Evolutionary conservation across 2,888 invertebrate genomes (phyloP).

Genomic region (Camptogramma bilineatum): DNA sequence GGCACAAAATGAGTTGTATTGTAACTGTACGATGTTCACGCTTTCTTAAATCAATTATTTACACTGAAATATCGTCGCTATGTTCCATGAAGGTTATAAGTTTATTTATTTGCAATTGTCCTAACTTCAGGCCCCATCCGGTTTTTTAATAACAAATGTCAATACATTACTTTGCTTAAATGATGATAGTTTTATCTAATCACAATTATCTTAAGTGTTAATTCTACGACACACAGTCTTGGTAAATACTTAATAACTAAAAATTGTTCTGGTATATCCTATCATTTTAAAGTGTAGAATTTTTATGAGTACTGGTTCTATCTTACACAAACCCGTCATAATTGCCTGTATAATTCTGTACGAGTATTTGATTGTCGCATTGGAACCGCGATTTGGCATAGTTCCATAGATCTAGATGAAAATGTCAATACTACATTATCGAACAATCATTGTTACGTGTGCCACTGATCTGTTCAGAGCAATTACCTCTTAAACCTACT

Average conservation of each 20-base stretch:
- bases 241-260: background rate
- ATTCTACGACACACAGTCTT: background rate
- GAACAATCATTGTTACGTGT: constrained; percentile 58
- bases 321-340: constrained; percentile 58
- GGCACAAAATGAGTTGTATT: constrained; percentile 13
- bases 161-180: background rate
- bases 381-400: constrained; percentile 65
- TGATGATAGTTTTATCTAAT: background rate
- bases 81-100: background rate
- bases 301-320: constrained; percentile 57
- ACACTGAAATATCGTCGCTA: background rate
- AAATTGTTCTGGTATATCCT: constrained; percentile 4
- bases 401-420: constrained; percentile 62
- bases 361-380: constrained; percentile 74
- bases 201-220: background rate
- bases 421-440: constrained; percentile 83
- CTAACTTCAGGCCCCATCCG: background rate
- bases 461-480: constrained; percentile 48
- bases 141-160: background rate
- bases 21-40: background rate
- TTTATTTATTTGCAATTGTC: background rate
- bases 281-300: background rate
- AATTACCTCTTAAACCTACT: background rate
- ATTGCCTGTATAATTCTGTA: constrained; percentile 73
- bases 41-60: constrained; percentile 11